Base-by-base conservation (phyloP, 2,797 vertebrate genomes). In the Rachycentron canadum region DNA sequence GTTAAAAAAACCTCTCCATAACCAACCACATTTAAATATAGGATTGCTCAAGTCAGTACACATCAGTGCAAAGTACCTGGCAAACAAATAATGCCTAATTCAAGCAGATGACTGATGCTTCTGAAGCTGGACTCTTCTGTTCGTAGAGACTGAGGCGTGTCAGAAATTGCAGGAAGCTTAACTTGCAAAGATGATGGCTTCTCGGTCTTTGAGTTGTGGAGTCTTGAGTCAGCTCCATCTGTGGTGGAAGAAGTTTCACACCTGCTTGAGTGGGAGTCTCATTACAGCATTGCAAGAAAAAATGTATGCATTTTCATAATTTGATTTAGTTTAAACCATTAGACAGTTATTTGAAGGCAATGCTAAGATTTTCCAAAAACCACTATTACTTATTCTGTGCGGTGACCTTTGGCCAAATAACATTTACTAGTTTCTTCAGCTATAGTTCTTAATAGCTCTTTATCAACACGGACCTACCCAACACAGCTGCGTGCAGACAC, bases 71-170 rank as follows among this genome's bases (percentile, higher is more conserved):
- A 49, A 38, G 40, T 90, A 94, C 98, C 98, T 97, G 98, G 97
- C 85, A 99, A 91, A 91, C 94, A 96, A 34, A 96, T 88, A 34
- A 97, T 92, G 87, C 96, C 93, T 0, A 97, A 95, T 75, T 90
- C 91, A 50, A 99, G 88, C 61, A 98, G 91, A 63, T 86, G 64
- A 23, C 89, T 81, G 85, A 93, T 76, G 70, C 81, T 78, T 45
- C 79, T 89, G 41, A 90, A 83, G 60, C 65, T 69, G 45, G 77
- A 81, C 69, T 92, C 87, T 60, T 90, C 63, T 12, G 79, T 80
- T 76, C 85, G 86, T 28, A 57, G 72, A 74, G 53, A 58, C 49
- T 73, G 76, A 16, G 61, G 76, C 40, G 50, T 23, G 38, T 72
- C 80, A 23, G 76, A 36, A 69, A 52, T 67, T 73, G 76, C 26